Base-by-base conservation (phyloP, 2,113 vertebrate species). In the Boulengeromyrus knoepffleri region DNA sequence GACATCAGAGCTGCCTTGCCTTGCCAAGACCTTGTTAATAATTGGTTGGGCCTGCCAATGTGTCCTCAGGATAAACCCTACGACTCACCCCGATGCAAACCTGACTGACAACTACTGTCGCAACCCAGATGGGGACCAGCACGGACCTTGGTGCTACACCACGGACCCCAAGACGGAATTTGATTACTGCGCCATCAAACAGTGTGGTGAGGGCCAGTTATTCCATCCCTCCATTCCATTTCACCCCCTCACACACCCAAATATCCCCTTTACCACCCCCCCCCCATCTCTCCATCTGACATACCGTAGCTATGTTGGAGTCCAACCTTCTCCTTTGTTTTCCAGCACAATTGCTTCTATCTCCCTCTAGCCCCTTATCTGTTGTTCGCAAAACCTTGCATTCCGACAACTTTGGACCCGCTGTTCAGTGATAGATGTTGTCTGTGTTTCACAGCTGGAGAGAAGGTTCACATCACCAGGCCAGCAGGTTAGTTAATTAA, bases 131-230 rank as follows among this genome's bases (percentile, higher is more conserved):
- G 93, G 96, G 0, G 98, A 99, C 85, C 97, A 96, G 91, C 98
- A 99, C 0, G 98, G 98, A 17, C 98, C 98, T 89, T 99, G 98
- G 98, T 99, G 98, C 94, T 99, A 99, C 93, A 99, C 98, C 85
- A 97, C 94, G 0, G 97, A 99, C 91, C 97, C 97, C 0, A 96
- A 95, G 47, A 98, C 97, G 0, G 97, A 97, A 39, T 99, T 99
- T 31, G 99, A 99, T 95, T 99, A 99, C 94, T 99, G 98, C 0
- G 97, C 98, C 17, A 96, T 99, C 92, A 96, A 95, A 84, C 97
- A 97, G 88, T 99, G 99, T 49, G 95, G 98, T 98, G 93, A 94
- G 93, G 47, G 8, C 12, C 17, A 12, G 50, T 50, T 19, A 1
- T 9, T 27, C 8, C 58, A 45, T 36, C 58, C 19, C 66, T 62